phyloP scores from a whole-genome alignment of 92 coral and sea anemone species.

The Porites cylindrica region DNA sequence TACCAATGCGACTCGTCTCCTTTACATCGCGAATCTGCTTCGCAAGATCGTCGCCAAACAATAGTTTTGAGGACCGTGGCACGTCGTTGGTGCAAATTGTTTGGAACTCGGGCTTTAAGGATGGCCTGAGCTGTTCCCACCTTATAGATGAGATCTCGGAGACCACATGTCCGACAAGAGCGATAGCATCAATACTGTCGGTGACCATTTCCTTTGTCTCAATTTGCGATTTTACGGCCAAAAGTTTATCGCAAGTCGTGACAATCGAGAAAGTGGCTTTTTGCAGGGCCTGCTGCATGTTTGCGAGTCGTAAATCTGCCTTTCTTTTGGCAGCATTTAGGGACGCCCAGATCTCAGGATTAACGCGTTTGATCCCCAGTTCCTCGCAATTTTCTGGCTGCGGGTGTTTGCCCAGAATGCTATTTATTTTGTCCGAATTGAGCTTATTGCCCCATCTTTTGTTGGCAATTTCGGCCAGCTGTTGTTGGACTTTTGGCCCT shows the following conservation, averaged over 20 bases:
- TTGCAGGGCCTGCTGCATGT: conserved; percentile 30
- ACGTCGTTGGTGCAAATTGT: conserved; percentile 30
- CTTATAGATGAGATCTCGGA: conserved; percentile 26
- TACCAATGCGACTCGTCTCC: conserved; percentile 50
- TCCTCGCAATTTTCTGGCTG: conserved; percentile 50
- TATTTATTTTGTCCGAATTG: conserved; percentile 39
- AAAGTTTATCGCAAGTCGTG: conserved; percentile 16
- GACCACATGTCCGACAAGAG: conserved; percentile 13
- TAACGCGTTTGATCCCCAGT: neutral
- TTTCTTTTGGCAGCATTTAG: conserved; percentile 1
- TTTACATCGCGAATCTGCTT: conserved; percentile 51
- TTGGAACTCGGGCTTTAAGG: conserved; percentile 40
- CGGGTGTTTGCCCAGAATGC: conserved; percentile 38
- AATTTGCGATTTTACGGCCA: neutral
- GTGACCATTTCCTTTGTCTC: conserved; percentile 11
- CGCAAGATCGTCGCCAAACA: conserved; percentile 49
- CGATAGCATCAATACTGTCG: conserved; percentile 19
- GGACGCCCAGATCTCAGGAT: conserved; percentile 13
- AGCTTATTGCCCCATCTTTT: conserved; percentile 51
- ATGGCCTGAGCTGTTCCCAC: conserved; percentile 45
- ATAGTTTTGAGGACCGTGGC: conserved; percentile 6
- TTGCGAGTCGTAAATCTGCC: conserved; percentile 11
- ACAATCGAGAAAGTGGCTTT: conserved; percentile 7
- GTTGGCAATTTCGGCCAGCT: conserved; percentile 50
- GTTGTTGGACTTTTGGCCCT: conserved; percentile 47